A percentile compares a stretch with the other conserved stretches of the same genome.
These are phyloP conservation scores for Limnephilus lunatus DNA, from an alignment of 2,888 invertebrate species.

Conservation along the genomic window DNA sequence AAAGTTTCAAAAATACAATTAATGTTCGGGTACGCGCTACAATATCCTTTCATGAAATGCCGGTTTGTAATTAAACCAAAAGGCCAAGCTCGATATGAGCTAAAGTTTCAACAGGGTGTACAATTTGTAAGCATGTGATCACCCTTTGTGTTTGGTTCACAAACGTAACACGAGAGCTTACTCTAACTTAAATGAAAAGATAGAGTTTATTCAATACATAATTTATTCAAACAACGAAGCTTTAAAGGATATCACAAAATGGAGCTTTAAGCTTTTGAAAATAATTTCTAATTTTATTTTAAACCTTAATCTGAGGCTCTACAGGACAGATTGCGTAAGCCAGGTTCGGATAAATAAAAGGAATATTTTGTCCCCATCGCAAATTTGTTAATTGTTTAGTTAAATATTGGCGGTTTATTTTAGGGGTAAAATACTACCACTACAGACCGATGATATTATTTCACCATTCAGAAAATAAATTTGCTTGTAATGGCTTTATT, in stretches of 20 bases:
- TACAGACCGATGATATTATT: background rate
- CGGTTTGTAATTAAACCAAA: background rate
- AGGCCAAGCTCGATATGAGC: background rate
- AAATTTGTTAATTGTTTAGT: background rate
- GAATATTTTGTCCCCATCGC: background rate
- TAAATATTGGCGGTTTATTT: background rate
- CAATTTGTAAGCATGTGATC: background rate
- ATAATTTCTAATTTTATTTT: background rate
- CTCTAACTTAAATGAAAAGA: background rate
- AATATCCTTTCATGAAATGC: background rate
- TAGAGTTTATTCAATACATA: background rate
- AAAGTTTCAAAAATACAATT: background rate
- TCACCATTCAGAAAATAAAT: background rate
- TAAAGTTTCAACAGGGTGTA: background rate
- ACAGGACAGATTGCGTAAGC: background rate
- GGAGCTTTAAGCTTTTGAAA: background rate
- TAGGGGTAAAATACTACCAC: background rate
- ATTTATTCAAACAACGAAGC: background rate
- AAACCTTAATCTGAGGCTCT: background rate
- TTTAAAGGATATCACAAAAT: background rate
- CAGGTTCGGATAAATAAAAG: background rate
- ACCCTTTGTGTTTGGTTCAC: background rate
- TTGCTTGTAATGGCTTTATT: background rate
- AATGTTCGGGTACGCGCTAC: background rate
- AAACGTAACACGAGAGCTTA: background rate